Evolutionary conservation across 2,797 vertebrate species (phyloP), one percentile per base, ranked within the genome.

Genomic region (Antennarius maculatus): DNA sequence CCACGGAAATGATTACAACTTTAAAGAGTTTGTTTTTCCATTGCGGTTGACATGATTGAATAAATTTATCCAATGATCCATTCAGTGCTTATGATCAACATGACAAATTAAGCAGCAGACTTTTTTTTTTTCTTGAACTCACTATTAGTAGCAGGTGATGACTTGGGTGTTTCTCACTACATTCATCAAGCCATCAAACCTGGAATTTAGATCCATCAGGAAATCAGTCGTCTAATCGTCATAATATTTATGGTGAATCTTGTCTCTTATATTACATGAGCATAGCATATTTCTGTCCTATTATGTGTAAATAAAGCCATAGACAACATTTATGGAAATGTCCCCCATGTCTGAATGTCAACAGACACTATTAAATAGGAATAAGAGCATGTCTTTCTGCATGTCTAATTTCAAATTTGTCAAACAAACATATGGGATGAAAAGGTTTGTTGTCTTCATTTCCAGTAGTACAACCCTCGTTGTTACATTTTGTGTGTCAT

Each of bases 401-500:
- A 54, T 62, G 60, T 51, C 51, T 53, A 15, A 55, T 61, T 64
- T 67, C 42, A 56, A 66, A 82, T 77, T 71, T 53, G 42, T 49
- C 72, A 58, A 76, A 77, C 72, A 58, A 76, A 77, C 48, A 62
- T 29, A 42, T 27, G 23, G 42, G 54, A 57, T 73, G 28, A 76
- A 79, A 78, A 58, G 57, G 49, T 9, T 34, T 12, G 23, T 68
- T 78, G 53, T 63, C 51, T 58, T 17, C 6, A 54, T 58, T 31
- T 6, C 50, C 7, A 13, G 61, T 46, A 84, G 86, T 74, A 74
- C 29, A 76, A 58, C 56, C 70, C 45, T 52, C 17, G 68, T 80
- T 79, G 73, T 83, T 81, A 23, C 52, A 28, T 63, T 67, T 56
- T 83, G 39, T 80, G 72, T 62, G 60, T 74, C 58, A 58, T 82